Base-by-base conservation (phyloP, 2,888 invertebrate genomes). In the Bibio marci region DNA sequence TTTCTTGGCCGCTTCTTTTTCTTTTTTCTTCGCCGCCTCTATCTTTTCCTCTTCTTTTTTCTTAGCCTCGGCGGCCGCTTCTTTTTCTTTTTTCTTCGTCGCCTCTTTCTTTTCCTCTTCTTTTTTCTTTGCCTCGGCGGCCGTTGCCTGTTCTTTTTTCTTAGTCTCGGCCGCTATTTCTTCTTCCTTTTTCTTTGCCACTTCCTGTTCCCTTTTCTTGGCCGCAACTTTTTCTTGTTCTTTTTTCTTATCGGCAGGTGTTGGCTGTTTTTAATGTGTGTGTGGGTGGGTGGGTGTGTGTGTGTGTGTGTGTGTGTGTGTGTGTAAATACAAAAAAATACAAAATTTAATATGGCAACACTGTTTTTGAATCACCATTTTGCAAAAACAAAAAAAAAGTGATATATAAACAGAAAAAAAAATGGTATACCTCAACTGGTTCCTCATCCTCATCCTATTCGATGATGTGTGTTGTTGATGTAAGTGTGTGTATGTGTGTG, bases 171-270 rank as follows among this genome's bases (percentile, higher is more conserved):
- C 42, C 11, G 11, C 33, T 32, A 26, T 35, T 30, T 44, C 44
- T 34, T 66, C 65, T 59, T 65, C 65, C 50, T 57, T 48, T 39
- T 54, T 55, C 12, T 44, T 41, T 15, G 60, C 53, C 41, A 64
- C 63, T 42, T 63, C 62, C 52, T 44, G 45, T 35, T 41, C 43
- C 25, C 44, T 47, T 44, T 39, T 46, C 43, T 45, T 47, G 15
- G 39, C 34, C 12, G 39, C 30, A 18, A 38, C 38, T n/a, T n/a
- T n/a, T 10, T 14, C 22, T 11, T 12, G 15, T 25, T 38, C 39
- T 42, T 40, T 47, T 40, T 46, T 42, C 25, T 48, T 44, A 38
- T 39, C 34, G 22, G 25, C 28, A 12, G n/a, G n/a, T n/a, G 4
- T 34, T 18, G 42, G 26, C 30, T 26, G 10, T 26, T 26, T 26